Evolutionary conservation across 1,140 invertebrate genomes (phyloP).

Genomic region (Myzus persicae): DNA sequence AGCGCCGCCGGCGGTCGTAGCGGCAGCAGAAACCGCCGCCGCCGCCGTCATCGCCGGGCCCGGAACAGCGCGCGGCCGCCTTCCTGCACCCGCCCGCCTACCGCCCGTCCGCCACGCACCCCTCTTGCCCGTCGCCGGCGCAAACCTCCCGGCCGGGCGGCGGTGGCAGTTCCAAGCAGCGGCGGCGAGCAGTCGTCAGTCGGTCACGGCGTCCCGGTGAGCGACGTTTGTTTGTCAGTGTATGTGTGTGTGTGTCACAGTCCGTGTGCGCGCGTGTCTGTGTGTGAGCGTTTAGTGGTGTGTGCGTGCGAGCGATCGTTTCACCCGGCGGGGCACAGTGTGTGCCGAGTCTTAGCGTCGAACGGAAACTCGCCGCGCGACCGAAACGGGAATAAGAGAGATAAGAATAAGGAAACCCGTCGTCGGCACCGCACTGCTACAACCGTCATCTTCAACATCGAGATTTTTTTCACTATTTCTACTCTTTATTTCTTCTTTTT

Average conservation of each 20-base stretch:
- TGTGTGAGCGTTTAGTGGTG: slow-evolving; percentile 17
- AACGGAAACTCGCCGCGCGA: not conserved
- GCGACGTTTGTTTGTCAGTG: slow-evolving; percentile 13
- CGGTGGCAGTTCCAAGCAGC: slow-evolving; percentile 19
- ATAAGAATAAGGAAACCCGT: not conserved
- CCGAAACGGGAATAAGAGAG: not conserved
- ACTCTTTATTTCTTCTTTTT: not conserved
- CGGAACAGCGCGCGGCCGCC: not conserved
- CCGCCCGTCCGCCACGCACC: not conserved
- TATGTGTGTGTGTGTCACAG: not conserved
- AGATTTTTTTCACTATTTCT: not conserved
- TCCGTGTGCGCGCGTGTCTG: not conserved
- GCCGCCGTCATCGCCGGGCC: not conserved
- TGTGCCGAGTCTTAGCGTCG: not conserved
- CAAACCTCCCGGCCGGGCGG: slow-evolving; percentile 43
- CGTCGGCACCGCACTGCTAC: not conserved
- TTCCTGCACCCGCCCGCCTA: not conserved
- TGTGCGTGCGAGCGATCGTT: not conserved
- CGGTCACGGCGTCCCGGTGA: slow-evolving; percentile 50
- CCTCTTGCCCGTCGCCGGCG: not conserved
- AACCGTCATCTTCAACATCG: no score
- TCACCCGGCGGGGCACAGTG: not conserved
- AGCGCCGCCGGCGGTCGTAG: not conserved
- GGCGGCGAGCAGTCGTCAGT: slow-evolving; percentile 40
- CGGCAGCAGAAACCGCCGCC: not conserved